Conservation (phyloP, 2,797 vertebrate species). For the Eulemur coronatus region DNA sequence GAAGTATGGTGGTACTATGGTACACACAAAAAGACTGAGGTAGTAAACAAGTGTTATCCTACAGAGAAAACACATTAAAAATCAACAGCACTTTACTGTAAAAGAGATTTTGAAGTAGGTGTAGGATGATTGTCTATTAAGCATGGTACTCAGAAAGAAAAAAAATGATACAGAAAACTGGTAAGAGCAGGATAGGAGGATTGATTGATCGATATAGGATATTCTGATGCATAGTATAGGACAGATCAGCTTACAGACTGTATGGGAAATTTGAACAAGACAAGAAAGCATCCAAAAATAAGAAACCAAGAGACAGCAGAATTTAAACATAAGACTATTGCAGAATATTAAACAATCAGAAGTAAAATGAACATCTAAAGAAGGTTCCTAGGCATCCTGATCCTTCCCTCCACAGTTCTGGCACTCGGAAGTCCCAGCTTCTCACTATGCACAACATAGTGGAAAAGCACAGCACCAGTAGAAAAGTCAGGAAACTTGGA, state of each 20-base stretch:
- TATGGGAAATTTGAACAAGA: neutral
- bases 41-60: neutral
- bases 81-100: neutral
- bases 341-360: neutral
- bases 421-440: neutral
- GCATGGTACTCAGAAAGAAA: neutral
- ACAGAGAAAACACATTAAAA: neutral
- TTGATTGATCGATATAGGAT: neutral
- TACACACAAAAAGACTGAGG: neutral
- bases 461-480: neutral
- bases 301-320: constrained; percentile 23
- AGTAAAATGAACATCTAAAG: constrained; percentile 7
- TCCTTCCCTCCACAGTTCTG: neutral
- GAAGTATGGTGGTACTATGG: neutral
- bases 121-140: neutral
- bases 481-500: neutral
- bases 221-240: neutral
- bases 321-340: neutral
- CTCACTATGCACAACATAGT: neutral
- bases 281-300: constrained; percentile 14
- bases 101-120: neutral
- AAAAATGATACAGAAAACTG: neutral
- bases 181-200: neutral
- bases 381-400: neutral
- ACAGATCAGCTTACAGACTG: neutral